Evolutionary conservation across 2,113 vertebrate genomes (phyloP), one percentile per base, ranked within the genome.

Genomic region (Cichladusa arquata): DNA sequence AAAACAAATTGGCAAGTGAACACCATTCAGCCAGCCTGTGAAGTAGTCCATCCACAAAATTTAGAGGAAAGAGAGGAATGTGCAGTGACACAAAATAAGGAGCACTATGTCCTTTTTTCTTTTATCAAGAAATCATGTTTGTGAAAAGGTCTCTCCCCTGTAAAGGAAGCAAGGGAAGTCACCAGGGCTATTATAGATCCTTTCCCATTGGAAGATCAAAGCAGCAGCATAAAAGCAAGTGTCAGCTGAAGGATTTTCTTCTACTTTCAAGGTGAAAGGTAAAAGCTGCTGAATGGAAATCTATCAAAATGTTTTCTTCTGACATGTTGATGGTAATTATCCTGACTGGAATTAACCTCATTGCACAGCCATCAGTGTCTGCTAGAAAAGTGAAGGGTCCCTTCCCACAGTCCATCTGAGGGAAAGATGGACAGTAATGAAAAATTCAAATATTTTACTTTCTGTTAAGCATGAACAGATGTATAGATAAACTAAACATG

Each of bases 141-240:
- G 28, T 53, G 53, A 53, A 95, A 87, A 85, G 60, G 29, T 65
- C 23, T 72, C 54, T 86, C 42, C 83, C 26, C 17, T 28, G 36
- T 53, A 82, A 73, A 82, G 50, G 34, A 54, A 34, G 44, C 16
- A 70, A 54, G n/a, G 5, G 58, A 62, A 86, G 54, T 9, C 67
- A 53, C 71, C 24, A 28, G 33, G 54, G 54, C 29, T 80, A 47
- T 94, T 95, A 88, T 14, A 70, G 56, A 66, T 70, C 66, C 53
- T 80, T 90, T 90, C 95, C 81, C 42, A 36, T 2, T n/a, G 54
- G 38, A 80, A 73, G 79, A 95, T 95, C 81, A 97, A 95, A 93
- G 92, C 31, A 71, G 44, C 22, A 64, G 65, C 77, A 81, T 81
- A 44, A 96, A 89, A 96, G 69, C 51, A 78, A 77, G 50, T 61